Evolutionary conservation across 2,888 invertebrate species (phyloP).

Genomic region (Drosophila basisetae): DNA sequence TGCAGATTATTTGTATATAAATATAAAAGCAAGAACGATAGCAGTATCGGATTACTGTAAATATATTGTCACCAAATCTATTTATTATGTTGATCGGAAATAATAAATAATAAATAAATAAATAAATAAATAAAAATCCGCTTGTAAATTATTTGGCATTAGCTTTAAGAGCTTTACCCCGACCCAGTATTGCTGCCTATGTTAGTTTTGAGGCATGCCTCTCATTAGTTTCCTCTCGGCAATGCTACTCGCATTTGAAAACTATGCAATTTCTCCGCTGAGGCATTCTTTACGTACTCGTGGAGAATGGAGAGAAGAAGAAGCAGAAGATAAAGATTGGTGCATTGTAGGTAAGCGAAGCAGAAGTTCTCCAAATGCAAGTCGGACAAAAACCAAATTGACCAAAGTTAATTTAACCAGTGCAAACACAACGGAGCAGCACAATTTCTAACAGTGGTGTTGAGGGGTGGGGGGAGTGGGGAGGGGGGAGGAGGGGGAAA

Average conservation of each 20-base stretch:
- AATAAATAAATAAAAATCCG: neutral
- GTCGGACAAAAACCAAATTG: slow-evolving; percentile 72
- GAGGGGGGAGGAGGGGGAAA: slow-evolving; percentile 42
- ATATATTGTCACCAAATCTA: neutral
- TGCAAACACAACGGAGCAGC: slow-evolving; percentile 63
- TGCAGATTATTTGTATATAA: neutral
- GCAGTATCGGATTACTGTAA: neutral
- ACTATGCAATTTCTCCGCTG: slow-evolving; percentile 27
- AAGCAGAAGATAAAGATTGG: neutral
- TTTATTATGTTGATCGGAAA: too few species aligned
- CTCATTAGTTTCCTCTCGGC: neutral
- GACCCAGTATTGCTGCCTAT: neutral
- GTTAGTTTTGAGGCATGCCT: neutral
- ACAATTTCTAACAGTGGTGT: slow-evolving; percentile 21
- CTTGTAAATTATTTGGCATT: neutral
- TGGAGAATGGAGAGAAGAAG: neutral
- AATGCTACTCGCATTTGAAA: neutral
- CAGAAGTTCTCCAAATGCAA: slow-evolving; percentile 40
- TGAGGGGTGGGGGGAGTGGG: too few species aligned
- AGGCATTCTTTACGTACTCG: slow-evolving; percentile 12
- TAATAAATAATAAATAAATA: neutral
- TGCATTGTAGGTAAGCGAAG: slow-evolving; percentile 12
- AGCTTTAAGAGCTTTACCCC: neutral
- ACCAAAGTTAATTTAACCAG: slow-evolving; percentile 81
- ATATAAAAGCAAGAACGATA: neutral